Conservation (phyloP, 1,140 invertebrate genomes). For the Hypothenemus hampei region DNA sequence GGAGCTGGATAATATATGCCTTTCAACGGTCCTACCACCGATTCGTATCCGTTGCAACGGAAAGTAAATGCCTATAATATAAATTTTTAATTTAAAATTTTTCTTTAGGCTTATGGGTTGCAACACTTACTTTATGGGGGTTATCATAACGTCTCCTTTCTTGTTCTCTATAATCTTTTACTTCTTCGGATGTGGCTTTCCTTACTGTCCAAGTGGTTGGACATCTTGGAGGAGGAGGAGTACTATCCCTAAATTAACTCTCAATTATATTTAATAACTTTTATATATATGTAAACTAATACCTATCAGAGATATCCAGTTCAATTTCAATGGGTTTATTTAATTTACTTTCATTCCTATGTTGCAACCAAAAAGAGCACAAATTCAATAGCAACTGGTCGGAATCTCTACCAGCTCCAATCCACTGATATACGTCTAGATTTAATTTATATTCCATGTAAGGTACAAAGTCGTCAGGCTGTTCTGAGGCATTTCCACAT, state of each 20-base stretch:
- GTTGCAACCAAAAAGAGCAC: constrained; percentile 70
- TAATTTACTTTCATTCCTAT: constrained; percentile 47
- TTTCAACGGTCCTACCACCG: constrained; percentile 85
- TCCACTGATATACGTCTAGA: constrained; percentile 82
- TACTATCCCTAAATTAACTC: constrained; percentile 19
- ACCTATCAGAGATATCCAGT: constrained; percentile 41
- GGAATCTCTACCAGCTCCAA: constrained; percentile 87
- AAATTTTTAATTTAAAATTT: constrained; percentile 55
- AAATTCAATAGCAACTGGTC: constrained; percentile 72
- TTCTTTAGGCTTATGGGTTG: too few relatives aligned
- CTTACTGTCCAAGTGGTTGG: constrained; percentile 75
- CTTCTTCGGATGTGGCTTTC: constrained; percentile 71
- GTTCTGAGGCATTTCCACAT: constrained; percentile 75
- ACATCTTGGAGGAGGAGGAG: constrained; percentile 46
- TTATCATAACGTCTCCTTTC: constrained; percentile 66
- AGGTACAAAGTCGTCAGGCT: constrained; percentile 86
- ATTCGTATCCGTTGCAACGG: constrained; percentile 71
- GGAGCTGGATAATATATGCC: constrained; percentile 68
- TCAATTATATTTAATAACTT: background rate
- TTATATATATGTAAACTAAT: constrained; percentile 26
- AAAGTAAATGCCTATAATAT: constrained; percentile 82
- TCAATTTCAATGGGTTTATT: constrained; percentile 39
- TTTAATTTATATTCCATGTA: constrained; percentile 84
- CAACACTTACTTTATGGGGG: constrained; percentile 71
- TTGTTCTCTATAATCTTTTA: constrained; percentile 71